Evolutionary conservation across 1,140 invertebrate genomes (phyloP), one percentile per base, ranked within the genome.

Genomic region (Nylanderia fulva): DNA sequence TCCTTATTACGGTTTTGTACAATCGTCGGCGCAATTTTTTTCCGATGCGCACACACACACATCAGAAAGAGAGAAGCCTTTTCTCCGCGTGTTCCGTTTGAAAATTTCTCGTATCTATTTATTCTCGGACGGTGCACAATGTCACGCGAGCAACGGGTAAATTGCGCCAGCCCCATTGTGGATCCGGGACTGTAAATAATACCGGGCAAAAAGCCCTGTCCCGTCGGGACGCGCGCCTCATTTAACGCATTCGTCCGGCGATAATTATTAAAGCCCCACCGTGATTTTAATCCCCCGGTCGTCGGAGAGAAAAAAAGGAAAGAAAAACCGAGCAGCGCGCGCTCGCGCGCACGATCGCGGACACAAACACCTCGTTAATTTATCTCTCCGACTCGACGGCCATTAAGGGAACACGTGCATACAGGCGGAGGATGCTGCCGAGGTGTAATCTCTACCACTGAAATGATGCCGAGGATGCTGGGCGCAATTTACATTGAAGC

Each of bases 351-450:
- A 42, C 33, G 86, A 87, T 80, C 42, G 74, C 87, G 83, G 64
- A 18, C 54, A 87, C 86, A 90, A 90, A 90, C 87, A 88, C 87
- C 87, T 90, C 86, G 85, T 90, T 90, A 88, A 90, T 90, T 90
- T 84, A 86, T 90, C 74, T 74, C 60, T 72, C 56, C 80, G 68
- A 79, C 68, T 52, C 68, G 77, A 71, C 85, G 45, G 27, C 58
- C 72, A 82, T 86, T 87, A 21, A 85, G 24, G 76, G 68, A n/a
- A 52, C 21, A 36, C 71, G n/a, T n/a, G 24, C 75, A 45, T 71
- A 63, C 24, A 48, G 27, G 52, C 52, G 15, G 69, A 36, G 52
- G 52, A 33, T 7, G 29, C 52, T 39, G 18, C 29, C 56, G 72
- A 24, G 64, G 21, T 68, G n/a, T 68, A 42, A 68, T 68, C 11